phyloP scores from a whole-genome alignment of 2,888 invertebrate species.

The Mesochorus sp. region DNA sequence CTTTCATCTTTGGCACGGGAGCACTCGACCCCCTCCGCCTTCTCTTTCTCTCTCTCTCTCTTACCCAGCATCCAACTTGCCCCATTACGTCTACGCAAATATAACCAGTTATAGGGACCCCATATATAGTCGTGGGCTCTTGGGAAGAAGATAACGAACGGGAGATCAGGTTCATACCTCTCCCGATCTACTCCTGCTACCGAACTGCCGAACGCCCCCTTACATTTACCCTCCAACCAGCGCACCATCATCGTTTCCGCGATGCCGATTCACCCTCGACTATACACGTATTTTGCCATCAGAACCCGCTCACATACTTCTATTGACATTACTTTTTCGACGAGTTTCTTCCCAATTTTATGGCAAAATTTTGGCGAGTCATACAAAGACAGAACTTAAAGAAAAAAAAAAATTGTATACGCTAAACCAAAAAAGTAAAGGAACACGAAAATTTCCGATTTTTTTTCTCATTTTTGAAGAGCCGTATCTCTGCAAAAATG shows the following conservation, averaged over 20 bases:
- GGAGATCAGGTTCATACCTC: constrained; percentile 60
- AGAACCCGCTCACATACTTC: not conserved
- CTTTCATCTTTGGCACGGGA: constrained; percentile 24
- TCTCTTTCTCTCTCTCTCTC: constrained; percentile 1
- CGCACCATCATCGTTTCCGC: constrained; percentile 43
- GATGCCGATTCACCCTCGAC: constrained; percentile 23
- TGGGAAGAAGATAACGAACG: constrained; percentile 66
- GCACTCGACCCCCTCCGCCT: constrained; percentile 9
- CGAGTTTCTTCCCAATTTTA: not conserved
- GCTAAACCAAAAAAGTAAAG: too few species aligned
- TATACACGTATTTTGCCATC: not conserved
- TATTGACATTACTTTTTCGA: constrained; percentile 28
- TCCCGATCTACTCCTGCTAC: constrained; percentile 35
- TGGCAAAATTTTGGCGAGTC: not conserved
- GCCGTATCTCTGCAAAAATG: too few species aligned
- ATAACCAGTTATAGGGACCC: constrained; percentile 72
- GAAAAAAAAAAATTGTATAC: not conserved
- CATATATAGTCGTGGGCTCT: constrained; percentile 62
- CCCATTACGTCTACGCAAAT: constrained; percentile 77
- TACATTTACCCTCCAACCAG: not conserved
- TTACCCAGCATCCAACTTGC: constrained; percentile 71
- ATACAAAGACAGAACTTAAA: not conserved
- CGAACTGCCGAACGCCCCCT: not conserved
- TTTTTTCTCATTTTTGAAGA: too few species aligned
- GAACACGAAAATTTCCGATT: too few species aligned